Evolutionary conservation across 2,797 vertebrate genomes (phyloP).

Genomic region (Syngnathus acus): DNA sequence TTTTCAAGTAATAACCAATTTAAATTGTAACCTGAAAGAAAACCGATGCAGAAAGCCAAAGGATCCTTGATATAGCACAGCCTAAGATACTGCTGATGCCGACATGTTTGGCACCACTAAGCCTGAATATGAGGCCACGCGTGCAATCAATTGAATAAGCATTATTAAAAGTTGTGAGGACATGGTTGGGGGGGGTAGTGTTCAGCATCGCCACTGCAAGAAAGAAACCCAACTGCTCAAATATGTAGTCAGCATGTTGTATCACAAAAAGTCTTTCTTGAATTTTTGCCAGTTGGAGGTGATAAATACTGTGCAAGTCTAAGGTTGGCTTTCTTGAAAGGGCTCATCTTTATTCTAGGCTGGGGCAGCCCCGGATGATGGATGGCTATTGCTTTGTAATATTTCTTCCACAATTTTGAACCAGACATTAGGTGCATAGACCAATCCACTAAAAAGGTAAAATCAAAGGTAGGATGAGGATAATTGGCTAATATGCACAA

Average conservation of each 20-base stretch:
- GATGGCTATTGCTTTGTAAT: constrained; percentile 56
- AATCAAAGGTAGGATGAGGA: constrained; percentile 25
- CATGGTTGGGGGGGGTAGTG: too few species aligned
- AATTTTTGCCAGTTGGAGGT: constrained; percentile 63
- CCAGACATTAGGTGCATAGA: constrained; percentile 45
- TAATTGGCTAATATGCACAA: constrained; percentile 19
- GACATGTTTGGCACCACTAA: too few species aligned
- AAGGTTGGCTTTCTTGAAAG: constrained; percentile 64
- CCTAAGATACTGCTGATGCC: too few species aligned
- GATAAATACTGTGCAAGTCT: constrained; percentile 69
- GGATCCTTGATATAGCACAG: too few species aligned
- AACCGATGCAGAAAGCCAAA: too few species aligned
- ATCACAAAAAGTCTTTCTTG: constrained; percentile 61
- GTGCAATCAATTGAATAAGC: too few species aligned
- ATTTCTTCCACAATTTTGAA: constrained; percentile 63
- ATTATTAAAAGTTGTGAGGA: too few species aligned
- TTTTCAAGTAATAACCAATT: too few species aligned
- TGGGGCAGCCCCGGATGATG: constrained; percentile 51
- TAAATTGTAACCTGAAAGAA: too few species aligned
- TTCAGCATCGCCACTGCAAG: constrained; percentile 1
- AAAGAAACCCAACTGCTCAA: constrained; percentile 35
- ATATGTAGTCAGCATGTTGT: constrained; percentile 63
- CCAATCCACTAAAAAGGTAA: constrained; percentile 43
- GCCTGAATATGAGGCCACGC: too few species aligned
- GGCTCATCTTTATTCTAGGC: constrained; percentile 60